Base-by-base conservation (phyloP, 2,888 invertebrate species). In the Gari tellinella region DNA sequence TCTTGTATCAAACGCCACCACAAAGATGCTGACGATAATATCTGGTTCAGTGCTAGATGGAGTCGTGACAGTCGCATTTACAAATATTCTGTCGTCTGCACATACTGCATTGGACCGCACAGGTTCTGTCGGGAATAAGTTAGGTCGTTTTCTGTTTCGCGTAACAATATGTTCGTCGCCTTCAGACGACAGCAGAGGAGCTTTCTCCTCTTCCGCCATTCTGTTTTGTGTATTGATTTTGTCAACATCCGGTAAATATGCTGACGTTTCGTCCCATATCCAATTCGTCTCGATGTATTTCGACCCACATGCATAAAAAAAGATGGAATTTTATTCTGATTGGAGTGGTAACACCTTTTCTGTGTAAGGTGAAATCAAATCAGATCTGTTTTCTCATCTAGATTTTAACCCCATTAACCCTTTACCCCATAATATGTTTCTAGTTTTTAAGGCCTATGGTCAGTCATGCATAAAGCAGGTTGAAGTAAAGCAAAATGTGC, bases 1-100 rank as follows among this genome's bases (percentile, higher is more conserved):
- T 69, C 88, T 69, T 10, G 91, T 92, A 80, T 92, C 92, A 78
- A 92, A 92, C 12, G 92, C 92, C n/a, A 92, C 92, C 52, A 92
- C 91, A 85, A 92, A 92, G 26, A 92, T 89, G 58, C 90, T 88
- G 25, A 92, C 90, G 48, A 92, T 85, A 43, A 83, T 63, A 56
- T 89, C 89, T 1, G 73, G 72, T 53, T 87, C 87, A 1, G 72
- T 57, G 23, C 83, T 68, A 21, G 86, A 78, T 5, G 82, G 72
- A 1, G 81, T 78, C 19, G 86, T 81, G n/a, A 74, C 80, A 25
- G 83, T 86, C 21, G 81, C 79, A 61, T 82, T 86, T n/a, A 86
- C 80, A 14, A 74, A 84, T 23, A 87, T 84, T 51, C 79, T 78
- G 19, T 81, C 84, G 21, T 84, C 83, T 3, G 80, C 78, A 23